Evolutionary conservation across 2,888 invertebrate genomes (phyloP), one percentile per base, ranked within the genome.

Genomic region (Drosophila antonietae): DNA sequence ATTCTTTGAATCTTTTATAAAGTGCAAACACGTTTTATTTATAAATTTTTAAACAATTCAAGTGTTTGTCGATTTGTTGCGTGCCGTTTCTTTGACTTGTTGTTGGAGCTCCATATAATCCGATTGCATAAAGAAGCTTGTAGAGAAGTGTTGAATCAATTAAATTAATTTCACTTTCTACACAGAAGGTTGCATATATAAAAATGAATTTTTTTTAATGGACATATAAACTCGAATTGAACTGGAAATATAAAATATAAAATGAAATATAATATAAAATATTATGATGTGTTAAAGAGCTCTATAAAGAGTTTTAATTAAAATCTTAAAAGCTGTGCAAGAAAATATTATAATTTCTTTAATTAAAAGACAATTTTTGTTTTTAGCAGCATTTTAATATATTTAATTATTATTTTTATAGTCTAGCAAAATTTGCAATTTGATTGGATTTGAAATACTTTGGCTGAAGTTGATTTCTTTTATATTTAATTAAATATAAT

Each of bases 11-110:
- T 33, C 33, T 14, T 5, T 20, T 14, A 51, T 33, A 4, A 18
- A 18, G 33, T 33, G 51, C 18, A 51, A 51, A 51, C 51, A 51
- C 33, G 51, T 51, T 51, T n/a, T 5, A 33, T 33, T 33, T 33
- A 51, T 33, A 33, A 10, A 31, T 18, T 5, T 33, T 49, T 33
- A 33, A 31, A 5, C 18, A 33, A 31, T 5, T 47, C 9, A 4
- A 31, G 28, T 28, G 28, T 47, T 47, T 47, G 47, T 0, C 31
- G n/a, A 28, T 28, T 47, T n/a, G 15, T n/a, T 7, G 7, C 46
- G 14, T 5, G 3, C 20, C 20, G 20, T 20, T 23, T 23, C 23
- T 23, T 23, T 23, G 23, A 23, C 23, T 23, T 43, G 9, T 18
- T 43, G 43, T 5, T 9, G 23, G 3, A 23, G 23, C 23, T 9